Evolutionary conservation across 1,140 invertebrate species (phyloP), one percentile per base, ranked within the genome.

Genomic region (Pseudomyrmex concolor): DNA sequence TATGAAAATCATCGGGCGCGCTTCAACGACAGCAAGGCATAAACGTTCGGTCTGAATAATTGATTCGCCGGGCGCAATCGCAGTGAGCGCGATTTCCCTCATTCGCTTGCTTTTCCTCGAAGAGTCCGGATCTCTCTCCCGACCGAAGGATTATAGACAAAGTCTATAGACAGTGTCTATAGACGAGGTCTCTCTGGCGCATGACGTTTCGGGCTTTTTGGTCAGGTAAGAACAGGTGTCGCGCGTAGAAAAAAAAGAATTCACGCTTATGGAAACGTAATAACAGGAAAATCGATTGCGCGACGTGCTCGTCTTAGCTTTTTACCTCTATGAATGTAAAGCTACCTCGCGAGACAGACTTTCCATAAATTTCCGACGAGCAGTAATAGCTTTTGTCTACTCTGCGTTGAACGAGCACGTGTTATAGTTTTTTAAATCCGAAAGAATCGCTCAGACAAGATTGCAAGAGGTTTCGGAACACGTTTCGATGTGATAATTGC

Each of bases 101-200:
- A 62, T 22, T 72, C 13, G n/a, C 50, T 9, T n/a, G 22, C 25
- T 62, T 59, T 12, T 22, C 59, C 12, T 60, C 55, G 34, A 55
- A 25, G 54, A 60, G 70, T 54, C 57, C 59, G 71, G 55, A 71
- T 64, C 70, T 51, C 22, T 43, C 12, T 10, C 51, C 62, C 70
- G 76, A 15, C 25, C 17, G 57, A 45, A 60, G 9, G 51, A 15
- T 45, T 54, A 87, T 70, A 82, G 60, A 84, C 83, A 5, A 34
- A 34, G 34, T 34, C 51, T 54, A 87, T 80, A 82, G 71, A 84
- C 83, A 74, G 63, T 84, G 64, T 81, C 85, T 82, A 77, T 87
- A 76, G 76, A 72, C 71, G 13, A 62, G 34, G 34, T 34, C 34
- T 67, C 62, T 74, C 57, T 73, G 15, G 48, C 25, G n/a, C 57